Evolutionary conservation across 35 echinoderm and acorn worm species (phyloP).

Genomic region (Diadema setosum): DNA sequence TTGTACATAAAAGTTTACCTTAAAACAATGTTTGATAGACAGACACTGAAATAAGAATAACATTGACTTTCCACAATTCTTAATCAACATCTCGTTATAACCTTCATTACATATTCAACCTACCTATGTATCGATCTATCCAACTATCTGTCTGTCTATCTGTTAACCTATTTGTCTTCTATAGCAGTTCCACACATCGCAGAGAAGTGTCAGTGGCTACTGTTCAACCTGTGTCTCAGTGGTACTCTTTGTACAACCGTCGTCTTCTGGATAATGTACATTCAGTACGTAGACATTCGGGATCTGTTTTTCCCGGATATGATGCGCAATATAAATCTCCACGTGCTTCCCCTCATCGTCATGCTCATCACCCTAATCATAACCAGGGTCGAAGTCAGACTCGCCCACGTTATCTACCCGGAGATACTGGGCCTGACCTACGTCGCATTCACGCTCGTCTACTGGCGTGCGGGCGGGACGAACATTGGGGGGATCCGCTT

Average conservation of each 20-base stretch:
- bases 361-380: slow-evolving; percentile 1
- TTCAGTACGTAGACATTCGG: neutral
- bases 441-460: slow-evolving; percentile 30
- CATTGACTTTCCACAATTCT: too few relatives aligned
- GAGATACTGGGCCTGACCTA: neutral
- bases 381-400: neutral
- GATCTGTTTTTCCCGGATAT: neutral
- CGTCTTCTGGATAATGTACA: slow-evolving; percentile 16
- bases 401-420: slow-evolving; percentile 44
- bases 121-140: too few relatives aligned
- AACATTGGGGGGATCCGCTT: neutral
- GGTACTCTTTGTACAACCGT: neutral
- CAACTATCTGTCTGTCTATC: too few relatives aligned
- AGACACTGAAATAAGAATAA: too few relatives aligned
- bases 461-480: slow-evolving; percentile 19
- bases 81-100: too few relatives aligned
- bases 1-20: too few relatives aligned
- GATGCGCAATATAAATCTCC: slow-evolving; percentile 18
- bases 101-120: too few relatives aligned
- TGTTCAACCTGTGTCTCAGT: slow-evolving; percentile 10
- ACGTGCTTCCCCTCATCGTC: slow-evolving; percentile 11
- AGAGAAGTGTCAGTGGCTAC: slow-evolving; percentile 34
- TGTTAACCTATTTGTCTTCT: neutral
- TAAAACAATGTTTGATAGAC: too few relatives aligned
- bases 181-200: neutral